Evolutionary conservation across 1,140 invertebrate genomes (phyloP).

Genomic region (Megalonaias nervosa): DNA sequence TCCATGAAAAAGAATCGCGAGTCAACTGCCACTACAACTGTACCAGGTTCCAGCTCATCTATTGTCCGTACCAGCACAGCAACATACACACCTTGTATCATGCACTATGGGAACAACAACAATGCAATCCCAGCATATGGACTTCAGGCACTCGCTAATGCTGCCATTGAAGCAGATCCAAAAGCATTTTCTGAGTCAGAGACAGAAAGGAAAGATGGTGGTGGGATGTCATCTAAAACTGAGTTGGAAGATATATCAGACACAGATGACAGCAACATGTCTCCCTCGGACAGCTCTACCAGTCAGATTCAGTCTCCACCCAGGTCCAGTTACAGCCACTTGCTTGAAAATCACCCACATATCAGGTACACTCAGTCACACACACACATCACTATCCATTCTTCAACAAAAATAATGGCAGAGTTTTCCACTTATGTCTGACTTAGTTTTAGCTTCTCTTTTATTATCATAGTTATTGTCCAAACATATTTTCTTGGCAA

Average conservation of each 20-base stretch:
- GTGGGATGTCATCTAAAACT: slow-evolving; percentile 4
- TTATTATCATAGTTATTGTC: too few relatives aligned
- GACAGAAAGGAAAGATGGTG: slow-evolving; percentile 21
- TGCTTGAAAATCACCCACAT: slow-evolving; percentile 23
- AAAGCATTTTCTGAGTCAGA: slow-evolving; percentile 8
- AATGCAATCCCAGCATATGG: slow-evolving; percentile 25
- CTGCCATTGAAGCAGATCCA: slow-evolving; percentile 31
- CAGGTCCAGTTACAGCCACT: slow-evolving; percentile 24
- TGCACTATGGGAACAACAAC: background rate
- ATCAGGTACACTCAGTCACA: slow-evolving; percentile 16
- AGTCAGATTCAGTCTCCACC: slow-evolving; percentile 32
- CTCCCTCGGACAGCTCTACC: slow-evolving; percentile 24
- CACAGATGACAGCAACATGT: slow-evolving; percentile 33
- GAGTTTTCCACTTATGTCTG: too few relatives aligned
- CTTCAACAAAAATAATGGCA: too few relatives aligned
- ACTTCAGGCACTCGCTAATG: slow-evolving; percentile 30
- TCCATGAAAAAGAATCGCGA: slow-evolving; percentile 27
- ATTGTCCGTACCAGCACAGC: slow-evolving; percentile 1
- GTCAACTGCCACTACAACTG: background rate
- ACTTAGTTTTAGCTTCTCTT: too few relatives aligned
- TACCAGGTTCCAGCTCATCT: background rate
- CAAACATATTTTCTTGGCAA: too few relatives aligned
- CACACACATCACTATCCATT: too few relatives aligned
- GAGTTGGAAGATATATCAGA: slow-evolving; percentile 30
- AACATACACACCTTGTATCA: background rate